Percentiles rank a stretch among this genome's conserved stretches.
Evolutionary conservation across 37 sponge, comb jelly and placozoan genomes (phyloP).

Genomic region (Aphrocallistes beatrix): DNA sequence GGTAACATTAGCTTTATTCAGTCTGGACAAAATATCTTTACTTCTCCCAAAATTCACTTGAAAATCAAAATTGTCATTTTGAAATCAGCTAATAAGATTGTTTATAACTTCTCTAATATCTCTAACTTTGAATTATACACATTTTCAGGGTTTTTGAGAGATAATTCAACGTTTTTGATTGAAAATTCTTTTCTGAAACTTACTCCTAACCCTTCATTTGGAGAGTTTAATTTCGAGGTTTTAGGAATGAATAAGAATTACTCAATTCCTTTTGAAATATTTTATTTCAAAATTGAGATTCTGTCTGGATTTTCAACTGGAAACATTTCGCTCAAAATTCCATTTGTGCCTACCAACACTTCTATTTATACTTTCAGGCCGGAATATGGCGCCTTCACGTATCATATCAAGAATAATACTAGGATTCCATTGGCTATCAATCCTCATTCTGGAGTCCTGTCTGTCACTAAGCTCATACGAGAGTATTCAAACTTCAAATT

Average conservation of each 20-base stretch:
- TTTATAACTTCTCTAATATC: not conserved
- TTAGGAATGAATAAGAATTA: not conserved
- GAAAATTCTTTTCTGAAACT: not conserved
- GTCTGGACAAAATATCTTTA: not conserved
- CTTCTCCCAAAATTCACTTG: not conserved
- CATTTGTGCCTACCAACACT: not conserved
- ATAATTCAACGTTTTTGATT: not conserved
- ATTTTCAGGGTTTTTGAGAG: not conserved
- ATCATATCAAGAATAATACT: not conserved
- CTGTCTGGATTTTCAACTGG: not conserved
- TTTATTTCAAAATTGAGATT: not conserved
- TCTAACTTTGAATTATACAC: not conserved
- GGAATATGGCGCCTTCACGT: slow-evolving; percentile 11
- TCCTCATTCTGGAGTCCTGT: not conserved
- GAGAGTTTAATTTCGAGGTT: not conserved
- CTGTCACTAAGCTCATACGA: not conserved
- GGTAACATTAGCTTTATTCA: too few relatives aligned
- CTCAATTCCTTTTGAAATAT: not conserved
- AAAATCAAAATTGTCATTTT: not conserved
- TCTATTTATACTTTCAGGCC: not conserved
- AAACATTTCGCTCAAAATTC: not conserved
- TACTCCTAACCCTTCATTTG: not conserved
- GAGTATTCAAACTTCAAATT: not conserved
- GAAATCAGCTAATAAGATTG: not conserved
- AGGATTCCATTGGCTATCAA: not conserved